phyloP scores from a whole-genome alignment of 2,113 vertebrate genomes.

The Thunnus thynnus region DNA sequence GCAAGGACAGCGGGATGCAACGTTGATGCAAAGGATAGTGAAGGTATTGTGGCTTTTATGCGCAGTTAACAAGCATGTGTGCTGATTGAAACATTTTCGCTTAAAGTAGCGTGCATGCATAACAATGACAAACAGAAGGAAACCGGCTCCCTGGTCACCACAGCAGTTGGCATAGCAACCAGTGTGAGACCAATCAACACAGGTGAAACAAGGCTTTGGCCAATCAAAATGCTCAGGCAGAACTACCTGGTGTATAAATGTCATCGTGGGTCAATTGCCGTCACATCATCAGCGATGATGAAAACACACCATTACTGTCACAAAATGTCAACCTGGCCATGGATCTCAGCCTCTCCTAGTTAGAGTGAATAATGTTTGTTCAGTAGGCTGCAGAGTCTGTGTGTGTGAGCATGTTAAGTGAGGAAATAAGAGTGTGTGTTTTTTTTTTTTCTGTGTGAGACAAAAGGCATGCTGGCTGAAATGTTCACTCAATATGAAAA shows the following conservation, averaged over 20 bases:
- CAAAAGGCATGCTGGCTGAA: constrained; percentile 61
- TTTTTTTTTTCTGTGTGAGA: constrained; percentile 55
- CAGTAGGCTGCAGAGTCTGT: constrained; percentile 34
- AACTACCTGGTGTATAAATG: constrained; percentile 72
- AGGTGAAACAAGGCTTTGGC: constrained; percentile 52
- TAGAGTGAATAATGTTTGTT: constrained; percentile 68
- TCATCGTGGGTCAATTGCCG: constrained; percentile 68
- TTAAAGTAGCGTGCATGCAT: constrained; percentile 35
- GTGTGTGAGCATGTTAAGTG: constrained; percentile 59
- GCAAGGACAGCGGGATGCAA: constrained; percentile 58
- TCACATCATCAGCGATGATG: constrained; percentile 68
- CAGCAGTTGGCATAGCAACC: constrained; percentile 65
- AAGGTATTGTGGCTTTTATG: constrained; percentile 48
- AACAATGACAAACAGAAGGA: constrained; percentile 47
- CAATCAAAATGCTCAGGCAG: constrained; percentile 40
- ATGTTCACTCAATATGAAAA: constrained; percentile 70
- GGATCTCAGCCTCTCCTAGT: constrained; percentile 59
- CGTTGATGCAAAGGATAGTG: constrained; percentile 24
- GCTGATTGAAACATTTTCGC: constrained; percentile 52
- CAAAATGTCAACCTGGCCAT: constrained; percentile 68
- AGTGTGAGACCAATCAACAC: constrained; percentile 28
- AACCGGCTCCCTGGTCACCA: constrained; percentile 21
- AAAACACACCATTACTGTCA: constrained; percentile 76
- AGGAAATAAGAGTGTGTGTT: constrained; percentile 65
- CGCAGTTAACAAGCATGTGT: constrained; percentile 49